Percentiles rank a stretch among this genome's conserved stretches.
phyloP scores from a whole-genome alignment of 2,797 vertebrate genomes.

The Lagorchestes hirsutus region DNA sequence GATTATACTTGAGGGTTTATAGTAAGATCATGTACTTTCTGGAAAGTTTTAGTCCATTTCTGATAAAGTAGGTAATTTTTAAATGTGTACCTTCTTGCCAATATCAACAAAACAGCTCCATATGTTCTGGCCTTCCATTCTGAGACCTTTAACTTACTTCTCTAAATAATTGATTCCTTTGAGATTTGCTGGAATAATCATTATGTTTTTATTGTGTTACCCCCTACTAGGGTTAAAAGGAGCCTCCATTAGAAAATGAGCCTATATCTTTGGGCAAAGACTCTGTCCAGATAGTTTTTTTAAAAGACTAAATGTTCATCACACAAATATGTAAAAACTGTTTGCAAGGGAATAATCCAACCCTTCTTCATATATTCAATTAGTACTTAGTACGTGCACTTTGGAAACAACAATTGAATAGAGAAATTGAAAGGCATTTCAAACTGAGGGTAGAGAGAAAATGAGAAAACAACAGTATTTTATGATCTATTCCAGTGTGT shows the following conservation, averaged over 20 bases:
- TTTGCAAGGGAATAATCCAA: not conserved
- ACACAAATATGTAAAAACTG: not conserved
- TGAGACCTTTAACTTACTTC: not conserved
- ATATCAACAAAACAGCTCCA: not conserved
- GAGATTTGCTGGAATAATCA: not conserved
- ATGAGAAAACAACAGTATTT: not conserved
- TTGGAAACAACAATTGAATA: not conserved
- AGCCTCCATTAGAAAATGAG: not conserved
- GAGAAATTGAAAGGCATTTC: not conserved
- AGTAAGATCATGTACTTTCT: not conserved
- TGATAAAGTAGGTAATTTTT: not conserved
- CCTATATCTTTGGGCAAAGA: not conserved
- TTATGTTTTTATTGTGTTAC: not conserved
- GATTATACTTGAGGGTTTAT: not conserved
- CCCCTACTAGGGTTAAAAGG: not conserved
- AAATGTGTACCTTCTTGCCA: not conserved
- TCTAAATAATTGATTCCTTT: not conserved
- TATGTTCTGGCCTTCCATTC: not conserved
- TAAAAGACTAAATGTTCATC: not conserved
- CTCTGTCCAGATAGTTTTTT: no score
- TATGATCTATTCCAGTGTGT: not conserved
- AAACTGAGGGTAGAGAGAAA: not conserved
- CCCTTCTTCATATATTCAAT: not conserved
- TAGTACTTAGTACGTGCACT: not conserved
- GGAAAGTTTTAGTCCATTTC: not conserved